These are phyloP conservation scores for Telenomus remus DNA, from an alignment of 1,140 invertebrate genomes.

Conservation along the genomic window DNA sequence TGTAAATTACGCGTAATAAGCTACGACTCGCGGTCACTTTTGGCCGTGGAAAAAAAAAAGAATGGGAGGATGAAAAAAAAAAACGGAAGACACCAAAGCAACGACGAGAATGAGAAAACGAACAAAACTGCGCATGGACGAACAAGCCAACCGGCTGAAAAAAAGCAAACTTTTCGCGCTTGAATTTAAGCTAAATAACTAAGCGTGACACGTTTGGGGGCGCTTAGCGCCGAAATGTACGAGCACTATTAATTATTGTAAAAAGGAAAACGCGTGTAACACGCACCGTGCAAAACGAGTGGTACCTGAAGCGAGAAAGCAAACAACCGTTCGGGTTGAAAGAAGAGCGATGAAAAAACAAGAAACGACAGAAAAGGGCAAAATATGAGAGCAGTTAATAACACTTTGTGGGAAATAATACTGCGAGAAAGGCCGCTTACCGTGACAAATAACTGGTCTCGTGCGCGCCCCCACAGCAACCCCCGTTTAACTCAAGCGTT, in stretches of 20 bases:
- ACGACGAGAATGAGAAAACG: constrained; percentile 2
- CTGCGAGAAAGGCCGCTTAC: constrained; percentile 74
- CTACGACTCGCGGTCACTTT: constrained; percentile 53
- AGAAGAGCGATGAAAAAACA: constrained; percentile 57
- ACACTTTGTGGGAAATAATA: constrained; percentile 76
- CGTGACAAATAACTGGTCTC: constrained; percentile 74
- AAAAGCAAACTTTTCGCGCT: constrained; percentile 32
- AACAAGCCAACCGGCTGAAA: constrained; percentile 20
- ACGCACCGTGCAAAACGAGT: constrained; percentile 36
- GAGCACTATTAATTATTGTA: constrained; percentile 60
- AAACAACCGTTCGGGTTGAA: no score
- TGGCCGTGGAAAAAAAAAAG: constrained; percentile 4
- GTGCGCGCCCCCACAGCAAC: constrained; percentile 53
- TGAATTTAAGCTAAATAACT: constrained; percentile 60
- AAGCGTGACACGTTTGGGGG: constrained; percentile 56
- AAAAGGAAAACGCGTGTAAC: constrained; percentile 57
- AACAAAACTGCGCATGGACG: constrained; percentile 12
- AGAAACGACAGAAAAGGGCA: constrained; percentile 68
- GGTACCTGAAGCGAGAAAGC: not conserved
- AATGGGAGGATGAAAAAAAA: constrained; percentile 9
- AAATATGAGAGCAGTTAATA: constrained; percentile 76
- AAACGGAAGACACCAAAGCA: not conserved
- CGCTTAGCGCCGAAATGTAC: constrained; percentile 54
- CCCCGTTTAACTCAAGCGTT: constrained; percentile 58
- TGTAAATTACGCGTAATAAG: constrained; percentile 56